phyloP scores from a whole-genome alignment of 2,113 vertebrate genomes.

The Mobula birostris region DNA sequence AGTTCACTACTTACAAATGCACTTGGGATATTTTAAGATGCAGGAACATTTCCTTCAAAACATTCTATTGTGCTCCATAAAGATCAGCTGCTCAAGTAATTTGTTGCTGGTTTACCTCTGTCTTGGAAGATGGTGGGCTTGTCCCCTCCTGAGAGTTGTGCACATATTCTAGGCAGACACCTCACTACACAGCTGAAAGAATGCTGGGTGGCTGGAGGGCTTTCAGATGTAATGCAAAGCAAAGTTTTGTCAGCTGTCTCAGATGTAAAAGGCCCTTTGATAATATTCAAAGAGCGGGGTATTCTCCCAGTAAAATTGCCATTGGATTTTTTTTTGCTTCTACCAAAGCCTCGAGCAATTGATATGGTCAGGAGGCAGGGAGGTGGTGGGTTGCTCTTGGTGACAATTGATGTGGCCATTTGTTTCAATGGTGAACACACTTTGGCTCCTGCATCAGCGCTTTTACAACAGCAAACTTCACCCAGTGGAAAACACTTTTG shows the following conservation, averaged over 20 bases:
- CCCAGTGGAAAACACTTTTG: background rate
- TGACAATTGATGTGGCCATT: background rate
- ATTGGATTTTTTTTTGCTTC: background rate
- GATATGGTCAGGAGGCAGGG: background rate
- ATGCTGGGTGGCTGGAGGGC: background rate
- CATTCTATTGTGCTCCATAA: background rate
- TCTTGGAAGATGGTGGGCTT: background rate
- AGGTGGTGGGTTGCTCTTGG: no score
- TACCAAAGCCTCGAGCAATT: background rate
- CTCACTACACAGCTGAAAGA: background rate
- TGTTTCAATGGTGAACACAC: background rate
- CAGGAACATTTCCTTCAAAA: background rate
- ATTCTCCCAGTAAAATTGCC: background rate
- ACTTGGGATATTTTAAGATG: background rate
- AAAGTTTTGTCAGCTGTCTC: background rate
- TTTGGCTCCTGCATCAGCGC: background rate
- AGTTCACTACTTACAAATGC: background rate
- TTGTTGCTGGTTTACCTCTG: background rate
- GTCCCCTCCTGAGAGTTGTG: background rate
- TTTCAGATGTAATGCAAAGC: background rate
- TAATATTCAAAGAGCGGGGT: background rate
- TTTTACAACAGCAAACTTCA: background rate
- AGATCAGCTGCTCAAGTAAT: background rate
- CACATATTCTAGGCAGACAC: background rate
- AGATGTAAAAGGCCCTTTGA: background rate